These are phyloP conservation scores for Anagyrus pseudococci DNA, from an alignment of 2,888 invertebrate species.

Conservation along the genomic window DNA sequence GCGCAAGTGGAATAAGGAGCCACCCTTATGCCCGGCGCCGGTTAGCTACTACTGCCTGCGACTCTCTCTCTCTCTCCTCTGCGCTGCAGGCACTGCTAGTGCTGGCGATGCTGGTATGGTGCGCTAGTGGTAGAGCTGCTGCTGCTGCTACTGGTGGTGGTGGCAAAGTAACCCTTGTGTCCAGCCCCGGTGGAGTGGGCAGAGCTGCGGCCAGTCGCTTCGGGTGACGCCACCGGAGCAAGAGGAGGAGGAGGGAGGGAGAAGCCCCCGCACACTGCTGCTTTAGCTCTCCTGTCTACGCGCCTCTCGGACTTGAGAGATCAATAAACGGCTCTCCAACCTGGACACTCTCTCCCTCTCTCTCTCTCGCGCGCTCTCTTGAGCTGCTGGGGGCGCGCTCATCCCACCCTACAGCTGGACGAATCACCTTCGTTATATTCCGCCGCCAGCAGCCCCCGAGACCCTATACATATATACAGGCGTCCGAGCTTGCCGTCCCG, in stretches of 20 bases:
- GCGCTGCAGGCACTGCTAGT: slow-evolving; percentile 30
- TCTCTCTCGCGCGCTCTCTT: too few relatives aligned
- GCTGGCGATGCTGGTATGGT: too few relatives aligned
- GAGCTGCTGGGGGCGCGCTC: slow-evolving; percentile 59
- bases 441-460: slow-evolving; percentile 10
- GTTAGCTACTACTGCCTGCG: too few relatives aligned
- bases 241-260: slow-evolving; percentile 45
- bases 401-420: slow-evolving; percentile 50
- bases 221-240: slow-evolving; percentile 45
- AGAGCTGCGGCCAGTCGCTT: slow-evolving; percentile 59
- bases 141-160: slow-evolving; percentile 5
- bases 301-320: slow-evolving; percentile 60
- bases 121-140: too few relatives aligned
- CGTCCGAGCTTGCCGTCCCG: slow-evolving; percentile 1
- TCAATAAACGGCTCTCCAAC: slow-evolving; percentile 63
- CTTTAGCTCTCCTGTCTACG: slow-evolving; percentile 52
- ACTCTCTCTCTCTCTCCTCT: too few relatives aligned
- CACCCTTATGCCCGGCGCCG: too few relatives aligned
- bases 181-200: slow-evolving; percentile 58
- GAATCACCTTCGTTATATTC: slow-evolving; percentile 47
- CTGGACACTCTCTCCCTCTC: slow-evolving; percentile 49
- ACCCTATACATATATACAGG: neutral
- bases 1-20: slow-evolving; percentile 50
- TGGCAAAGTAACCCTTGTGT: slow-evolving; percentile 57
- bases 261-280: slow-evolving; percentile 44